A percentile compares a stretch with the other conserved stretches of the same genome.
phyloP scores from a whole-genome alignment of 2,888 invertebrate species.

The Keiferia lycopersicella region DNA sequence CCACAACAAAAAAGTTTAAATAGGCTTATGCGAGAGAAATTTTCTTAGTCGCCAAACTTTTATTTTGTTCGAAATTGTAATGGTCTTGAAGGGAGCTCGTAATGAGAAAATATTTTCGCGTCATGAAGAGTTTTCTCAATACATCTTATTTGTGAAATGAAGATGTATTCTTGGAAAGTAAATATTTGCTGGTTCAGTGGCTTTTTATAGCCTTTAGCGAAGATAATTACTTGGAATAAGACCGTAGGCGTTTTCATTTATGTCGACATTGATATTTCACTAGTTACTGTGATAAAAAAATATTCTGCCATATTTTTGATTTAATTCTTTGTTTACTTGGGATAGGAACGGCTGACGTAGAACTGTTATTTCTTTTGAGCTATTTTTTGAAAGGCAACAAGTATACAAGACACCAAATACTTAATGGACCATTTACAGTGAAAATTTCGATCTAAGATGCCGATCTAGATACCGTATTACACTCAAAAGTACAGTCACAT shows the following conservation, averaged over 20 bases:
- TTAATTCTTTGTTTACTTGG: too few relatives aligned
- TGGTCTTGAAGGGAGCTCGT: constrained; percentile 6
- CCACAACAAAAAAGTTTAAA: constrained; percentile 10
- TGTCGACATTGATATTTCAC: too few relatives aligned
- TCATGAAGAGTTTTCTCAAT: neutral
- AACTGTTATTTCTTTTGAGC: too few relatives aligned
- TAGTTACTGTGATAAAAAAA: too few relatives aligned
- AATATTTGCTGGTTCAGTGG: neutral
- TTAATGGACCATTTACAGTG: too few relatives aligned
- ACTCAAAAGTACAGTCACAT: neutral
- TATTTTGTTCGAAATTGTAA: constrained; percentile 11
- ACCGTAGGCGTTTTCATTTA: neutral
- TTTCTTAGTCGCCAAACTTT: neutral
- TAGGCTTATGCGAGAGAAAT: constrained; percentile 3
- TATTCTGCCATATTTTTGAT: too few relatives aligned
- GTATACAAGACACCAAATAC: too few relatives aligned
- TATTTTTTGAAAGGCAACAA: too few relatives aligned
- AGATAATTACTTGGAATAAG: neutral
- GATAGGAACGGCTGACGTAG: too few relatives aligned
- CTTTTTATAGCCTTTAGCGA: neutral
- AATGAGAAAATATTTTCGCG: constrained; percentile 16
- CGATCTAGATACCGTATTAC: neutral
- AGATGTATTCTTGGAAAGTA: neutral
- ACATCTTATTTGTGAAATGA: constrained; percentile 1
- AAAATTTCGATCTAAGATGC: neutral